Evolutionary conservation across 1,140 invertebrate species (phyloP), one percentile per base, ranked within the genome.

Genomic region (Drosophila willistoni): DNA sequence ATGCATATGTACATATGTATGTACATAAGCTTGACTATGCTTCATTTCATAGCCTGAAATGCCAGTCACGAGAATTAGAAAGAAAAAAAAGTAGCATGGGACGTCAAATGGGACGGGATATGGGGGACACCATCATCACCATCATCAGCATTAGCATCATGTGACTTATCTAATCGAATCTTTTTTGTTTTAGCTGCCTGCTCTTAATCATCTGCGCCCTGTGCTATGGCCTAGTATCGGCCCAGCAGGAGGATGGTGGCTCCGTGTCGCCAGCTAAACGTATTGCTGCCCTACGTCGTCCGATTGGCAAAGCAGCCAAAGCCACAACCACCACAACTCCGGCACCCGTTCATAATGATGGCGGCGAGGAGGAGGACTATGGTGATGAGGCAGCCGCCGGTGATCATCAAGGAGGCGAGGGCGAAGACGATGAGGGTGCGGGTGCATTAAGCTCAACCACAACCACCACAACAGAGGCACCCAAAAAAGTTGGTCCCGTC

Each of bases 391-490:
- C 64, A 12, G 86, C 77, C 7, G 91, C 92, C n/a, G 85, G 82
- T n/a, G 93, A 94, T 7, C 44, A 51, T 51, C 92, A 93, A 41
- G 90, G 85, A 41, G 90, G 85, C 19, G 93, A 93, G 56, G 83
- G 70, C 22, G 90, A 91, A 64, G 92, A 93, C 41, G 90, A 89
- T 3, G 93, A 93, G 59, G 90, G 29, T 29, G 6, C 74, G 17
- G 91, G 92, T 25, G 19, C 68, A 0, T 69, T 64, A 3, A 85
- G 79, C 34, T 90, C 87, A 7, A 93, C 93, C 55, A 95, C 95
- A 0, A 95, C 95, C 3, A 95, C 95, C 0, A 94, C 95, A 1
- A 95, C 95, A 1, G 95, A 95, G 86, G 93, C 94, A 42, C 93
- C 95, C 51, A 95, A 95, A 78, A 91, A 95, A 22, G 93, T 94